Evolutionary conservation across 1,140 invertebrate genomes (phyloP).

Genomic region (Druon quercuslanigerum): DNA sequence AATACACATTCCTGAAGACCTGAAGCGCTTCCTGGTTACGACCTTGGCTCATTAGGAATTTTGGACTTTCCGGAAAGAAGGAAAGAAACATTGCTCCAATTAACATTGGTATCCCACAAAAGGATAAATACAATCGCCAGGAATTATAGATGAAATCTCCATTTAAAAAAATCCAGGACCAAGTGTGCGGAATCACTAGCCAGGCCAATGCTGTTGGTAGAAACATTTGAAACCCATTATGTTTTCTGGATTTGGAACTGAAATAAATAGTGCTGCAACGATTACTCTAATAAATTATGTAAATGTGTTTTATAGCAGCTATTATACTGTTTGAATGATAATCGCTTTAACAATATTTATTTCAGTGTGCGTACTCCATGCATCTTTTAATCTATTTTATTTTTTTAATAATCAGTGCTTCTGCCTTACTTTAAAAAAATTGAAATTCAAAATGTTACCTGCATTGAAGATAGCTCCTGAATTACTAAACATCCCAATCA

Average conservation of each 20-base stretch:
- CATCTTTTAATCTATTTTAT: not conserved
- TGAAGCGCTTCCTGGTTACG: slow-evolving; percentile 81
- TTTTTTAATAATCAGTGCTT: not conserved
- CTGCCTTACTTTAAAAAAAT: not conserved
- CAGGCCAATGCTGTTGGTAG: slow-evolving; percentile 66
- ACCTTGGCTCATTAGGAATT: slow-evolving; percentile 86
- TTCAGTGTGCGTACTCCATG: not conserved
- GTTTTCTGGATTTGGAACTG: not conserved
- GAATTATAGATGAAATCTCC: slow-evolving; percentile 75
- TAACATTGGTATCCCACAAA: slow-evolving; percentile 80
- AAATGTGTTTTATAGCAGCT: not conserved
- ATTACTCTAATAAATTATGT: not conserved
- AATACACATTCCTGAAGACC: slow-evolving; percentile 79
- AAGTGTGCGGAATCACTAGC: slow-evolving; percentile 73
- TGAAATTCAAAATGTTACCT: slow-evolving; percentile 53
- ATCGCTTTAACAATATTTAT: slow-evolving; percentile 27
- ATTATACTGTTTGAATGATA: slow-evolving; percentile 3
- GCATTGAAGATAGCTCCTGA: slow-evolving; percentile 64
- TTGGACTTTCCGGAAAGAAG: slow-evolving; percentile 88
- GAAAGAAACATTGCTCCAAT: slow-evolving; percentile 79
- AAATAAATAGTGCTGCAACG: slow-evolving; percentile 18
- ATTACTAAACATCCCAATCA: slow-evolving; percentile 76
- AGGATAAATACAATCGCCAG: slow-evolving; percentile 86
- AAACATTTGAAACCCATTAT: slow-evolving; percentile 14
- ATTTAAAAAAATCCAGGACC: slow-evolving; percentile 60